phyloP scores from a whole-genome alignment of 2,888 invertebrate species.

The Megastigmus dorsalis region DNA sequence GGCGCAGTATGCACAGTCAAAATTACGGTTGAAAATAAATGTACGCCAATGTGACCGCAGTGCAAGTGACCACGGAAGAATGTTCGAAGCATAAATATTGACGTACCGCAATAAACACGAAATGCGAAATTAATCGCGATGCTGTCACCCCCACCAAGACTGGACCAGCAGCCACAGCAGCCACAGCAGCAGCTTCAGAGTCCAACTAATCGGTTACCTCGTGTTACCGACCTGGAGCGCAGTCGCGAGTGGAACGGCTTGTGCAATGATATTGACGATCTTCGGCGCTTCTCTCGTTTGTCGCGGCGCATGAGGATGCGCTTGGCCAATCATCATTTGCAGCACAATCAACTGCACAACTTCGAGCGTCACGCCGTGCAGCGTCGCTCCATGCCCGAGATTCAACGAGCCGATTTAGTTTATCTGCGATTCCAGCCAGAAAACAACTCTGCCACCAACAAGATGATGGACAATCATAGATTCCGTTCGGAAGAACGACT shows the following conservation, averaged over 20 bases:
- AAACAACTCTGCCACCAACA: conserved; percentile 13
- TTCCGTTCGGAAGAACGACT: conserved; percentile 48
- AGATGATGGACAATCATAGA: conserved; percentile 11
- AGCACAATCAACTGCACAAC: conserved; percentile 26
- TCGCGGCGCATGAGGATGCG: conserved; percentile 45
- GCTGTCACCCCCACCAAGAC: conserved; percentile 6
- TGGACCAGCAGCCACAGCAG: no score
- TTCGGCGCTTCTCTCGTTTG: conserved; percentile 58
- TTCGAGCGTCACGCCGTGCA: conserved; percentile 62
- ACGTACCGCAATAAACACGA: not conserved
- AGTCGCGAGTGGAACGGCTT: conserved; percentile 65
- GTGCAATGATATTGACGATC: conserved; percentile 62
- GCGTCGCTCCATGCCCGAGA: conserved; percentile 65
- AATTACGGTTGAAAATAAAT: not conserved
- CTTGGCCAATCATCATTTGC: not conserved
- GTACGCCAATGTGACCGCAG: not conserved
- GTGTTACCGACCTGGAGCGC: conserved; percentile 62
- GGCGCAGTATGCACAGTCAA: not conserved
- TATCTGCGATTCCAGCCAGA: conserved; percentile 56
- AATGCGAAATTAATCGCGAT: conserved; percentile 12
- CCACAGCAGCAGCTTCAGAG: not conserved
- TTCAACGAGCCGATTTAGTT: conserved; percentile 62
- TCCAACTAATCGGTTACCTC: conserved; percentile 2
- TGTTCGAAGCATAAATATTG: not conserved
- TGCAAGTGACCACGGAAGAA: not conserved